phyloP scores from a whole-genome alignment of 1,140 invertebrate genomes.

The Platyscapa corneri region DNA sequence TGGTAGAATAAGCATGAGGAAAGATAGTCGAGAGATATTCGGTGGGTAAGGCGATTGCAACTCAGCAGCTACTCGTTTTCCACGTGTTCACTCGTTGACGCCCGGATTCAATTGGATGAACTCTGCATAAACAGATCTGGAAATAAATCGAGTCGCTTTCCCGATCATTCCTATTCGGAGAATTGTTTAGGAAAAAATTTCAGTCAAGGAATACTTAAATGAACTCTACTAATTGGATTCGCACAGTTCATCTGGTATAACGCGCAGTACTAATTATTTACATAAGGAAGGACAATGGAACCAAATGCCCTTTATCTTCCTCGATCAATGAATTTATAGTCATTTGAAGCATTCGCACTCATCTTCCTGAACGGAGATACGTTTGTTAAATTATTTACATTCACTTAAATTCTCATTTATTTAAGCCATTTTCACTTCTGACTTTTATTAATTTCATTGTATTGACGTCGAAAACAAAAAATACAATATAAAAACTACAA shows the following conservation, averaged over 20 bases:
- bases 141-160: background rate
- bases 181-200: background rate
- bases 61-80: background rate
- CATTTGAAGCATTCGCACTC: background rate
- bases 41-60: background rate
- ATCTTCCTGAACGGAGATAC: too few relatives aligned
- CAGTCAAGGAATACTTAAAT: background rate
- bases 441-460: too few relatives aligned
- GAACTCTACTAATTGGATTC: background rate
- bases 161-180: background rate
- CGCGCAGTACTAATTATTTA: background rate
- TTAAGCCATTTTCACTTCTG: too few relatives aligned
- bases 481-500: too few relatives aligned
- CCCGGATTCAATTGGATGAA: background rate
- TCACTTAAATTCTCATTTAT: too few relatives aligned
- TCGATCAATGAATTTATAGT: background rate
- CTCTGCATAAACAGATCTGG: background rate
- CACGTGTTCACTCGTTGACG: background rate
- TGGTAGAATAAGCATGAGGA: slow-evolving; percentile 4
- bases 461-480: too few relatives aligned
- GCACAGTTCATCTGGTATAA: background rate
- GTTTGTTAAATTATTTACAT: too few relatives aligned
- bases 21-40: slow-evolving; percentile 6
- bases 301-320: background rate
- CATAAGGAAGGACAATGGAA: background rate